Base-by-base conservation (phyloP, 1,140 invertebrate species). In the Hyphantria cunea region DNA sequence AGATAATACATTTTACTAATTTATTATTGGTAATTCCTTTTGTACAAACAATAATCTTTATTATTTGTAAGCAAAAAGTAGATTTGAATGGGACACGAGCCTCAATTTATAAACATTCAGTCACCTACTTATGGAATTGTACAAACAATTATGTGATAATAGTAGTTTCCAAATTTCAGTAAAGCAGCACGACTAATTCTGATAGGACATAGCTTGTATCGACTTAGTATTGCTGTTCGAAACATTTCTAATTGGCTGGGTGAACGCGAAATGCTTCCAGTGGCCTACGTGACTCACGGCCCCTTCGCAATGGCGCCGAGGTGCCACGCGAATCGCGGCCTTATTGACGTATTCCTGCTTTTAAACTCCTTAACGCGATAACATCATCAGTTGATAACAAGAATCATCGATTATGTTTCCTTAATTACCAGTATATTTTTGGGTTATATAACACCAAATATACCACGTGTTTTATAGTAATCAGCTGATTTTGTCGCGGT, bases 251-350 rank as follows among this genome's bases (percentile, higher is more conserved):
- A 63, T 71, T 65, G 66, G 83, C 33, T 76, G 86, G 70, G 55
- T 84, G 63, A 68, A 67, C 66, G 54, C 80, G 75, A 74, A 37
- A 58, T 33, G 45, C 55, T 58, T 47, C 32, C 12, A 78, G 82
- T 89, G 86, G 86, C 83, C 79, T 89, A 89, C 86, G 86, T 89
- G 86, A 89, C 86, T 84, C 66, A 72, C 76, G 76, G 80, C 68
- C 71, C 76, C 82, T 75, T 78, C 54, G 76, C 76, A 82, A 84
- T 85, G 86, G 84, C 78, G 86, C 67, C 80, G 78, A 75, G 9
- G 72, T 76, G 84, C 82, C 84, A 87, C 79, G 76, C 84, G 74
- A 86, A 76, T 80, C 72, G 63, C 74, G 58, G 63, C 81, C 80
- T 82, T 89, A 89, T 80, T 69, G 78, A 83, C 81, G 76, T 68